phyloP scores from a whole-genome alignment of 2,113 vertebrate species.

The Rhinoderma darwinii region DNA sequence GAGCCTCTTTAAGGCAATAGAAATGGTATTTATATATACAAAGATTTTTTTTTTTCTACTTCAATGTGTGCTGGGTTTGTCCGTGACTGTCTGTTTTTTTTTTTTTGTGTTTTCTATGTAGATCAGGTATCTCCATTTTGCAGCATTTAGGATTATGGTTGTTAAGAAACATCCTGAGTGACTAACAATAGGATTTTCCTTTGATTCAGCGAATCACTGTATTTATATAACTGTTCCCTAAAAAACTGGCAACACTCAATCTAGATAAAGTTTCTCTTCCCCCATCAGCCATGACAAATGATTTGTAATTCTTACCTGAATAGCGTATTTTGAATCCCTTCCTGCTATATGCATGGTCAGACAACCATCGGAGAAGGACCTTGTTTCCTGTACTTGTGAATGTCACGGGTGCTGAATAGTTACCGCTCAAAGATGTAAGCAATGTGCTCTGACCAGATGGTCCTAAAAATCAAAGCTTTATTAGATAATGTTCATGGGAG shows the following conservation, averaged over 20 bases:
- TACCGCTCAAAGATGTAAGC: slow-evolving; percentile 92
- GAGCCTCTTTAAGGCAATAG: too few relatives aligned
- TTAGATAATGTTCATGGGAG: neutral
- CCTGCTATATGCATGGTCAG: slow-evolving; percentile 92
- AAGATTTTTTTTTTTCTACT: too few relatives aligned
- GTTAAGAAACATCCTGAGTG: too few relatives aligned
- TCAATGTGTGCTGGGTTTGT: too few relatives aligned
- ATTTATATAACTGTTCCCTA: neutral
- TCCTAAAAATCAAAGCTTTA: slow-evolving; percentile 70
- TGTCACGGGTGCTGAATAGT: slow-evolving; percentile 89
- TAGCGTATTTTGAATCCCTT: slow-evolving; percentile 97
- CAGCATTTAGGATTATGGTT: too few relatives aligned
- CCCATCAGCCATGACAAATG: neutral
- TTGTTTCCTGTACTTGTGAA: slow-evolving; percentile 89
- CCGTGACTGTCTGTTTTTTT: too few relatives aligned
- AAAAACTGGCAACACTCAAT: neutral
- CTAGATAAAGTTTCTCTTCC: neutral
- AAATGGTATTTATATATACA: too few relatives aligned
- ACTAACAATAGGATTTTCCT: too few relatives aligned
- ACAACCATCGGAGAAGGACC: slow-evolving; percentile 96
- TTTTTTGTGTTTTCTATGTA: too few relatives aligned
- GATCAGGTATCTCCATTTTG: too few relatives aligned
- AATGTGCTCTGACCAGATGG: slow-evolving; percentile 91
- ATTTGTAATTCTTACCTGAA: slow-evolving; percentile 78
- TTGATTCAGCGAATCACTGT: too few relatives aligned